Evolutionary conservation across 2,797 vertebrate species (phyloP), one percentile per base, ranked within the genome.

Genomic region (Clarias fuscus): DNA sequence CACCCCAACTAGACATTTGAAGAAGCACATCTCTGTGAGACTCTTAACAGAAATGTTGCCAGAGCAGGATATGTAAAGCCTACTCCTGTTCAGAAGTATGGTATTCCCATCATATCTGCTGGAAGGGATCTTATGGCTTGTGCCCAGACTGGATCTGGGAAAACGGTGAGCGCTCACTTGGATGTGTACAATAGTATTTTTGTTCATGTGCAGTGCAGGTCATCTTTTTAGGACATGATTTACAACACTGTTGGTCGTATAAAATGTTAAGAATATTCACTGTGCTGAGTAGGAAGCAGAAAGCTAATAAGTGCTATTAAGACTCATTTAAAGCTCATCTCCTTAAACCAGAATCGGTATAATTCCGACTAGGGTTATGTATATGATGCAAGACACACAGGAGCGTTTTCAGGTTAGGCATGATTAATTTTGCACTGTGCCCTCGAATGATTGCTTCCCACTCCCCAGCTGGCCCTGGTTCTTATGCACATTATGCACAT

Each of bases 51-150:
- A 81, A 98, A 97, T 48, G 90, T 99, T 83, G 76, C 58, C 75
- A 98, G 95, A 91, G 96, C 98, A 15, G 98, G 98, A 4, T 99
- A 98, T 68, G 93, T 92, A 27, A 99, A 98, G 90, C 96, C 97
- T 43, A 99, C 98, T 5, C 98, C 98, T 0, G 97, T 99, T 86
- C 98, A 99, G 90, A 99, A 99, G 85, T 94, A 99, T n/a, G 97
- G 97, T 84, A 98, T 99, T 89, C 98, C 98, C 4, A 96, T 99
- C 88, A 91, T 97, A 84, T 88, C 95, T 77, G 94, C 96, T 0
- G 96, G 96, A 85, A 94, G 98, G 64, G 98, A 99, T 91, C 94
- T 99, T 85, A 99, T 99, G 98, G 98, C 98, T 4, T 99, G 98
- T 88, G 98, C 98, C 10, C 98, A 99, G 86, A 99, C 98, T 0